These are phyloP conservation scores for Pheosia gnoma DNA, from an alignment of 2,888 invertebrate species.

Conservation along the genomic window DNA sequence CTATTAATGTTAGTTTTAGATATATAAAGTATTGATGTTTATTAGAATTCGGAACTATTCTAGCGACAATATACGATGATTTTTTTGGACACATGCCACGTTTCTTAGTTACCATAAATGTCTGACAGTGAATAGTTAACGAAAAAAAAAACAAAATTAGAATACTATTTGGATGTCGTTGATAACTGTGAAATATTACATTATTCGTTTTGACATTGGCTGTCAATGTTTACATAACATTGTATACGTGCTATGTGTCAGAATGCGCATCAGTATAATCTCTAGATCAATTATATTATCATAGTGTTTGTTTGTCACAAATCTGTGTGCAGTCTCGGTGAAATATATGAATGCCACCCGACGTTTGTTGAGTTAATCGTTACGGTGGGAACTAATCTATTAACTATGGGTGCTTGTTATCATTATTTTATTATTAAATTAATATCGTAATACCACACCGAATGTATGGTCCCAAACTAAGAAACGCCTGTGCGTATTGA, in stretches of 20 bases:
- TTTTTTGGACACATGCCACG: not conserved
- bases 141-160: too few species aligned
- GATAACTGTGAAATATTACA: too few species aligned
- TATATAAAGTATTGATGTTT: conserved; percentile 18
- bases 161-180: too few species aligned
- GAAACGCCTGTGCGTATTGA: too few species aligned
- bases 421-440: not conserved
- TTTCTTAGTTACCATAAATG: too few species aligned
- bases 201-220: too few species aligned
- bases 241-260: not conserved
- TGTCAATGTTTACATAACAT: too few species aligned
- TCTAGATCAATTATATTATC: conserved; percentile 9
- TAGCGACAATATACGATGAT: not conserved
- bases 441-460: too few species aligned
- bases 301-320: conserved; percentile 31
- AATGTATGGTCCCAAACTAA: too few species aligned
- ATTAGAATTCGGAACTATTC: not conserved
- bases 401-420: not conserved
- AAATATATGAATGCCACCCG: conserved; percentile 19
- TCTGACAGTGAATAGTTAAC: too few species aligned
- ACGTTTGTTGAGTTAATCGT: conserved; percentile 27
- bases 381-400: conserved; percentile 10
- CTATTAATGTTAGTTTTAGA: conserved; percentile 30
- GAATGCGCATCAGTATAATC: not conserved
- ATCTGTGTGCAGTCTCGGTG: conserved; percentile 15